These are phyloP conservation scores for Magallana angulata DNA, from an alignment of 1,140 invertebrate genomes.

Conservation along the genomic window DNA sequence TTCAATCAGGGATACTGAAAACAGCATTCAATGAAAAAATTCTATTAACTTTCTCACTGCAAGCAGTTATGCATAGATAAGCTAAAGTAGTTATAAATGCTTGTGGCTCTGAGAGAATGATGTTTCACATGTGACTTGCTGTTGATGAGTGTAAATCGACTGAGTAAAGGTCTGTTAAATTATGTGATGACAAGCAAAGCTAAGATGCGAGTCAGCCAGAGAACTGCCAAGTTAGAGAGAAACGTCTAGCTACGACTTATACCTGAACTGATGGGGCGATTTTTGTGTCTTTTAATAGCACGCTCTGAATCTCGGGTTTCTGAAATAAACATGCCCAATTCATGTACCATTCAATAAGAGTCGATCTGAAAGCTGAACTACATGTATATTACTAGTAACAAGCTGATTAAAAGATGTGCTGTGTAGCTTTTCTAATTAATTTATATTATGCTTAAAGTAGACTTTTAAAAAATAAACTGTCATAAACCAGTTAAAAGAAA, in stretches of 20 bases:
- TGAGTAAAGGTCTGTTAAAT: background rate
- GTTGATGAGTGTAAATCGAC: background rate
- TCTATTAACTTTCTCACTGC: background rate
- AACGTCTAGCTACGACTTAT: conserved; percentile 7
- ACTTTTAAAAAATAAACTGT: too few relatives aligned
- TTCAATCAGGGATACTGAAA: too few relatives aligned
- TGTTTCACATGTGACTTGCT: background rate
- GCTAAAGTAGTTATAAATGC: background rate
- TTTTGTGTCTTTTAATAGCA: conserved; percentile 29
- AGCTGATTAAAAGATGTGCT: background rate
- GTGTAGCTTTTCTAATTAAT: conserved; percentile 5
- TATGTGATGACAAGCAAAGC: background rate
- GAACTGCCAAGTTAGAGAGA: background rate
- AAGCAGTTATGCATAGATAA: background rate
- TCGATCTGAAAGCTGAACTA: background rate
- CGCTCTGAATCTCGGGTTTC: conserved; percentile 14
- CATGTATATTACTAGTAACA: background rate
- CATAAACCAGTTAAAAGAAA: too few relatives aligned
- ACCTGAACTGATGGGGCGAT: conserved; percentile 7
- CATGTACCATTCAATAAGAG: background rate
- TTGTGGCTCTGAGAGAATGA: background rate
- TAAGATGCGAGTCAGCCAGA: background rate
- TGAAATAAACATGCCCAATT: conserved; percentile 27
- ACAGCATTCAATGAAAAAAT: too few relatives aligned
- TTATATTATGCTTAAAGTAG: background rate